Percentiles rank a stretch among this genome's conserved stretches.
Conservation (phyloP, 2,113 vertebrate species). For the Pelmatolapia mariae region DNA sequence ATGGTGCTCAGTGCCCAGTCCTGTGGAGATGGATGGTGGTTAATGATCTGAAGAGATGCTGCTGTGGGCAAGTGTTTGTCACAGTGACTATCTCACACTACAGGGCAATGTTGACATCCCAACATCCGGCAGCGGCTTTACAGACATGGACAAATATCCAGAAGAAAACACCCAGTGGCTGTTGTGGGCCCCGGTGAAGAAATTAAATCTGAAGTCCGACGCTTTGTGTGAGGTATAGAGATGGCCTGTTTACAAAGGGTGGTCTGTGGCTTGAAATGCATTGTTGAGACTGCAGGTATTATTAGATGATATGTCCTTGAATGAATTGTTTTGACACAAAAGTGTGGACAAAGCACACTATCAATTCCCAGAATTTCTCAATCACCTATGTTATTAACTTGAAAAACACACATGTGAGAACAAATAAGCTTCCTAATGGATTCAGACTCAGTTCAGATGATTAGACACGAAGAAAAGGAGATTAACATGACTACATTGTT, state of each 20-base stretch:
- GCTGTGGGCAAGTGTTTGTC: conserved; percentile 7
- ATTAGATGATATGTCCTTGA: neutral
- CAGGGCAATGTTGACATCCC: neutral
- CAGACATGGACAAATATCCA: conserved; percentile 14
- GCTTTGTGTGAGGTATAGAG: neutral
- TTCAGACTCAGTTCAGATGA: neutral
- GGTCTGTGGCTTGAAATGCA: neutral
- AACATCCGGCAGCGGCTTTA: neutral
- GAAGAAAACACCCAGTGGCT: neutral
- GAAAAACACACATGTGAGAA: neutral
- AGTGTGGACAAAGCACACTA: neutral
- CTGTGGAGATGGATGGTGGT: conserved; percentile 22
- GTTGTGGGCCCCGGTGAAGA: neutral
- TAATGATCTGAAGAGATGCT: conserved; percentile 31
- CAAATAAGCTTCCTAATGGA: neutral
- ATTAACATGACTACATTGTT: neutral
- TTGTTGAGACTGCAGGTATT: neutral
- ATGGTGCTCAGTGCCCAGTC: neutral
- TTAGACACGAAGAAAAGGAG: neutral
- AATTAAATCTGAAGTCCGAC: neutral
- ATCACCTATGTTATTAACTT: neutral
- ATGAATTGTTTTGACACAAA: neutral
- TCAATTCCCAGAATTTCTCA: neutral
- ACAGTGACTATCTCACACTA: neutral
- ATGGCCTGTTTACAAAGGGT: neutral